Base-by-base conservation (phyloP, 2,888 invertebrate genomes). In the Eristalis intricaria region DNA sequence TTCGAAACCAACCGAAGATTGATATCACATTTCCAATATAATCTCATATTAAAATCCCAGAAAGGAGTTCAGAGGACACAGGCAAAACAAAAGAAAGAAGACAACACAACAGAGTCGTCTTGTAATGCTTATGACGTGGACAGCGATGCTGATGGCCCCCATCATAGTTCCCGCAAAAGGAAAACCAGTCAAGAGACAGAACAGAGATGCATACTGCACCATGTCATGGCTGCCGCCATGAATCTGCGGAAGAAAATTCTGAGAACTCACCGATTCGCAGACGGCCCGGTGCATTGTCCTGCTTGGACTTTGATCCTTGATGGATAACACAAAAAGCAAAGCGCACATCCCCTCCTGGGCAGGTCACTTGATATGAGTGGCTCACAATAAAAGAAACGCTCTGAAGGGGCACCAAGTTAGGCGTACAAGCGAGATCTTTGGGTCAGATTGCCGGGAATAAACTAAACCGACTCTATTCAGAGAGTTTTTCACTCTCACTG, bases 21-120 rank as follows among this genome's bases (percentile, higher is more conserved):
- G 65, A 74, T 88, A 88, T 88, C 88, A 88, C 88, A 84, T 88
- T 88, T 84, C 88, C 84, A 88, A 88, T 88, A 88, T 88, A 88
- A 88, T 88, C 88, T 88, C 65, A 77, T 88, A 84, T 84, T 84
- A 83, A 84, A 88, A 88, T 88, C 88, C 80, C 77, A 64, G 70
- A 63, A 79, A 7, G 50, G 50, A 79, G 66, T 35, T 71, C 58
- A 43, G 40, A 79, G 35, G 56, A 65, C 23, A 61, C 11, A 50
- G 11, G 10, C 32, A 32, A 66, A 13, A 32, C 13, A 19, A 19
- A 43, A 43, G 43, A 22, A 35, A 35, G 19, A 63, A 5, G 4
- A 56, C 5, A 19, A 35, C n/a, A 11, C 64, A 11, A 15, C n/a
- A 43, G 19, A n/a, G n/a, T n/a, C 1, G 35, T 35, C 35, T 11